phyloP scores from a whole-genome alignment of 2,797 vertebrate genomes.

The Acropternis orthonyx region DNA sequence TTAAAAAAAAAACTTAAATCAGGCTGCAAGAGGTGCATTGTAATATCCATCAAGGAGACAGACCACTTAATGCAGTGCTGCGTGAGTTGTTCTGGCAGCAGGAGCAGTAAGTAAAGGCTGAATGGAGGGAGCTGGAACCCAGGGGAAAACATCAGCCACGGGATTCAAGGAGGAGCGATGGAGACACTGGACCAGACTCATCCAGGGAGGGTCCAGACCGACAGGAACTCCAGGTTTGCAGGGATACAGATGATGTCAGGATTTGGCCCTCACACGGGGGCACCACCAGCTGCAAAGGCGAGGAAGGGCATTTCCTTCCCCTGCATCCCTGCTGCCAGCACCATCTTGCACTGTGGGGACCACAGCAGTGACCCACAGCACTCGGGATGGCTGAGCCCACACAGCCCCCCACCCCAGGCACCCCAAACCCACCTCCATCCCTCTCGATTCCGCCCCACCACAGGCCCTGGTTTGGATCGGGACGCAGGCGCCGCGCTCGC shows the following conservation, averaged over 20 bases:
- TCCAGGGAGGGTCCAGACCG: too few species aligned
- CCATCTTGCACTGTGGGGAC: fast-evolving
- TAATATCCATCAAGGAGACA: neutral
- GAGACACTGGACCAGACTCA: neutral
- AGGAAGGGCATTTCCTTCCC: neutral
- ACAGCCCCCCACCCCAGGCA: neutral
- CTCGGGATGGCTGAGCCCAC: fast-evolving
- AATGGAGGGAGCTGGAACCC: neutral
- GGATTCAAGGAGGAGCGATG: neutral
- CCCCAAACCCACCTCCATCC: neutral
- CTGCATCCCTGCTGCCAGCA: neutral
- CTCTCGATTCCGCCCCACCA: neutral
- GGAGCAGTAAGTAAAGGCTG: neutral
- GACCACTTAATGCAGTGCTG: neutral
- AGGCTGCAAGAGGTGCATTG: neutral
- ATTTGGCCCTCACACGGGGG: neutral
- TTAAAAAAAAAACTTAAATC: neutral
- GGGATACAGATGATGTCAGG: fast-evolving
- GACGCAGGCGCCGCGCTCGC: neutral
- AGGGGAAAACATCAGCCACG: fast-evolving
- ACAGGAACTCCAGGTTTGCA: neutral
- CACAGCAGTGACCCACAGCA: neutral
- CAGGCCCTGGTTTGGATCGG: fast-evolving
- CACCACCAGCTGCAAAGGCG: fast-evolving
- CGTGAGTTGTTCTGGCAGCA: neutral